Evolutionary conservation across 1,140 invertebrate genomes (phyloP).

Genomic region (Zaprionus kolodkinae): DNA sequence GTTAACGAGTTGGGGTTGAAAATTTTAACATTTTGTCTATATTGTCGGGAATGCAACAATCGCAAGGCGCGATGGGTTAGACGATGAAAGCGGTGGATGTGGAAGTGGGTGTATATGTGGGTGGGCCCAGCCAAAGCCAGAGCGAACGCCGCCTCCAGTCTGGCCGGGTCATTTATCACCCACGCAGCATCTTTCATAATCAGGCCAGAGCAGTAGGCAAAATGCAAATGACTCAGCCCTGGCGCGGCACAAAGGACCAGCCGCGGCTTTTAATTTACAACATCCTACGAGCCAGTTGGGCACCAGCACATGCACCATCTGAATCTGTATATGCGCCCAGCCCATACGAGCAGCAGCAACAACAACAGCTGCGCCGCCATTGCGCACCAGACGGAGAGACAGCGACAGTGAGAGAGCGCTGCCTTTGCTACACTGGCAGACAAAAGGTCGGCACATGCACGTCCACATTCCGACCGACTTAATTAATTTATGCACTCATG

Average conservation of each 20-base stretch:
- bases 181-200: conserved; percentile 84
- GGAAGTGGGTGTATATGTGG: not conserved
- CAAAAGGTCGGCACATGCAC: conserved; percentile 81
- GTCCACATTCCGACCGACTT: conserved; percentile 81
- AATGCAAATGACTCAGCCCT: conserved; percentile 82
- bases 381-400: conserved; percentile 20
- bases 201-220: conserved; percentile 70
- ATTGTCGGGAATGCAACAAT: conserved; percentile 69
- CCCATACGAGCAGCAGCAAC: conserved; percentile 34
- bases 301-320: conserved; percentile 43
- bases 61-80: conserved; percentile 18
- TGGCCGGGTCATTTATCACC: conserved; percentile 83
- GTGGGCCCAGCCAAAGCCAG: not conserved
- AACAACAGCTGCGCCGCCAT: conserved; percentile 56
- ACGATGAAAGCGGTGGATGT: not conserved
- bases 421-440: conserved; percentile 72
- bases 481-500: conserved; percentile 84
- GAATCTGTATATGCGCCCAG: conserved; percentile 29
- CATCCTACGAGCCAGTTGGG: conserved; percentile 66
- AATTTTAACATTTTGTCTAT: conserved; percentile 34
- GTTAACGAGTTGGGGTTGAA: conserved; percentile 71
- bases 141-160: conserved; percentile 26
- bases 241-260: conserved; percentile 68
- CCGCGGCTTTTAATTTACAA: conserved; percentile 81
- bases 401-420: conserved; percentile 19